phyloP scores from a whole-genome alignment of 2,797 vertebrate genomes.

The Galago senegalensis region DNA sequence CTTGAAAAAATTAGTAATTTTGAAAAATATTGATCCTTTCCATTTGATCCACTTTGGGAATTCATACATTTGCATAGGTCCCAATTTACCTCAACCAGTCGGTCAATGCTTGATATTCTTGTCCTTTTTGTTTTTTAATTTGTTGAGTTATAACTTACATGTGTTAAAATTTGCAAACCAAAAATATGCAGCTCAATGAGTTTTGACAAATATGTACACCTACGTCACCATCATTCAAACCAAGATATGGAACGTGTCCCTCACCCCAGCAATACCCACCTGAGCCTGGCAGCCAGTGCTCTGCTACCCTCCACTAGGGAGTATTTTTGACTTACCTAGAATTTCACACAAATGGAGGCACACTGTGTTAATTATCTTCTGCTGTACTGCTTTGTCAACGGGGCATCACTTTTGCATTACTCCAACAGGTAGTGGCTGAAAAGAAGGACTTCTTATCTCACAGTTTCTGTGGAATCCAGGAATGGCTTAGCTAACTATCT shows the following conservation, averaged over 20 bases:
- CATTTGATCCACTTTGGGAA: not conserved
- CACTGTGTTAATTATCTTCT: not conserved
- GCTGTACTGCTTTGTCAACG: not conserved
- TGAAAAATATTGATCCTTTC: not conserved
- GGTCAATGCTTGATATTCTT: not conserved
- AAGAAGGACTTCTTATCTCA: not conserved
- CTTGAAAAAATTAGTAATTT: not conserved
- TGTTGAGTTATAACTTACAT: not conserved
- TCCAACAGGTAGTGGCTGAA: not conserved
- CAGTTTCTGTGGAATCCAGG: not conserved
- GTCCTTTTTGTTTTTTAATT: not conserved
- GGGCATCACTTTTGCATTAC: not conserved
- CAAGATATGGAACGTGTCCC: not conserved
- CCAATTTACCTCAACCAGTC: not conserved
- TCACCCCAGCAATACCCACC: not conserved
- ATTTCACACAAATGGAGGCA: not conserved
- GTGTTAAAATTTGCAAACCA: not conserved
- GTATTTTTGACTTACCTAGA: not conserved
- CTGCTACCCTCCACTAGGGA: not conserved
- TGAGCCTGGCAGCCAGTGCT: not conserved
- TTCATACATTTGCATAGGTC: not conserved
- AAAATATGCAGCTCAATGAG: not conserved
- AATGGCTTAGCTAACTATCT: not conserved
- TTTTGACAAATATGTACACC: not conserved
- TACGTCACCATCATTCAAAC: not conserved